phyloP scores from a whole-genome alignment of 2,113 vertebrate species.

The Bungarus multicinctus region DNA sequence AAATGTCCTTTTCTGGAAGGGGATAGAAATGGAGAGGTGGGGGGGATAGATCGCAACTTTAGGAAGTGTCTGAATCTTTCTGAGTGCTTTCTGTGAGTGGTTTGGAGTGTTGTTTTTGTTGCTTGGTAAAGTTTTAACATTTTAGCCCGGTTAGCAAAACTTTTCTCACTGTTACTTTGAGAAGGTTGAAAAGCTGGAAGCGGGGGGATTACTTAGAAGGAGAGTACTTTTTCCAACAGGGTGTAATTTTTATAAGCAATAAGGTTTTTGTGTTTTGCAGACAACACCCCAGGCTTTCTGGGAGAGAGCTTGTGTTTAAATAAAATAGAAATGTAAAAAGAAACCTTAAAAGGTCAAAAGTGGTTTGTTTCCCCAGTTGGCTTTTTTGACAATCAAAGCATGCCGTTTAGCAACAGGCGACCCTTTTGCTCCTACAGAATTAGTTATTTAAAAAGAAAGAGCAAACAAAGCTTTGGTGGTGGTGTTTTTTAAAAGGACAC shows the following conservation, averaged over 20 bases:
- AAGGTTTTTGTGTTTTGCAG: constrained; percentile 18
- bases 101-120: background rate
- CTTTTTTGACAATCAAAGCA: constrained; percentile 29
- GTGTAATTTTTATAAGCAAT: constrained; percentile 33
- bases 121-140: constrained; percentile 20
- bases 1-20: background rate
- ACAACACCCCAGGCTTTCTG: constrained; percentile 32
- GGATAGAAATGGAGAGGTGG: background rate
- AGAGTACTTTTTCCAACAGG: background rate
- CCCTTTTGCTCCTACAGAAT: constrained; percentile 5
- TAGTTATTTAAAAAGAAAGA: constrained; percentile 16
- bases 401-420: background rate
- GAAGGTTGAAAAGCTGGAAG: background rate
- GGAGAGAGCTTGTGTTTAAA: constrained; percentile 21
- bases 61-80: background rate
- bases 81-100: background rate
- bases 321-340: constrained; percentile 49
- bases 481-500: background rate
- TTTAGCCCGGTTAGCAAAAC: constrained; percentile 2
- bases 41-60: background rate
- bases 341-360: constrained; percentile 59
- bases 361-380: constrained; percentile 11
- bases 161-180: constrained; percentile 6
- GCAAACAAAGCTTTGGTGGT: background rate
- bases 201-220: background rate